Evolutionary conservation across 2,888 invertebrate species (phyloP).

Genomic region (Calameuta idolon): DNA sequence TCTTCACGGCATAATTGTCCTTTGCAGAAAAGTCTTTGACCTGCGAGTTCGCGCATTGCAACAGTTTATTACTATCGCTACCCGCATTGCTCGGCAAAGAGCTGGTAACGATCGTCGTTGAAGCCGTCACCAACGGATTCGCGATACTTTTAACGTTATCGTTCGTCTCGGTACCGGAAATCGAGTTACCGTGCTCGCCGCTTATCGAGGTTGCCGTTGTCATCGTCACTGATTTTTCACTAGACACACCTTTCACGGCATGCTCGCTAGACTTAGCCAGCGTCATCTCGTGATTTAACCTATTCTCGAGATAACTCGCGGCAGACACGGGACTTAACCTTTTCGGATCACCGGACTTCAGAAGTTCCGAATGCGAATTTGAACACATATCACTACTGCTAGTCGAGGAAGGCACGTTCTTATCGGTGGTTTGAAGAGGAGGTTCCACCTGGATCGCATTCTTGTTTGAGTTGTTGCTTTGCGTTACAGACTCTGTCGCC

Average conservation of each 20-base stretch:
- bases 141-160: conserved; percentile 34
- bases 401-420: conserved; percentile 67
- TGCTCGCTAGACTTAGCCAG: conserved; percentile 41
- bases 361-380: conserved; percentile 60
- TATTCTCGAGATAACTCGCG: conserved; percentile 52
- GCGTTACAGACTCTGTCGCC: conserved; percentile 60
- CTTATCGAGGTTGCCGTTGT: conserved; percentile 48
- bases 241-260: conserved; percentile 33
- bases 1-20: conserved; percentile 33
- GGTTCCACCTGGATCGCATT: conserved; percentile 60
- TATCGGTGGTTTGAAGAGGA: conserved; percentile 68
- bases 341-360: conserved; percentile 54
- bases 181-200: conserved; percentile 33
- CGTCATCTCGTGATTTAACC: conserved; percentile 46
- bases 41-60: conserved; percentile 51
- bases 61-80: conserved; percentile 44
- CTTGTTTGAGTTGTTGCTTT: conserved; percentile 53
- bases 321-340: conserved; percentile 52
- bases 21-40: conserved; percentile 40
- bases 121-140: conserved; percentile 41
- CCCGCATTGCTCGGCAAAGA: conserved; percentile 37
- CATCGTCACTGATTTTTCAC: conserved; percentile 55
- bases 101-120: conserved; percentile 41
- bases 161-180: conserved; percentile 32
- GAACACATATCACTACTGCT: conserved; percentile 65